phyloP scores from a whole-genome alignment of 2,113 vertebrate genomes.

The Ginglymostoma cirratum region DNA sequence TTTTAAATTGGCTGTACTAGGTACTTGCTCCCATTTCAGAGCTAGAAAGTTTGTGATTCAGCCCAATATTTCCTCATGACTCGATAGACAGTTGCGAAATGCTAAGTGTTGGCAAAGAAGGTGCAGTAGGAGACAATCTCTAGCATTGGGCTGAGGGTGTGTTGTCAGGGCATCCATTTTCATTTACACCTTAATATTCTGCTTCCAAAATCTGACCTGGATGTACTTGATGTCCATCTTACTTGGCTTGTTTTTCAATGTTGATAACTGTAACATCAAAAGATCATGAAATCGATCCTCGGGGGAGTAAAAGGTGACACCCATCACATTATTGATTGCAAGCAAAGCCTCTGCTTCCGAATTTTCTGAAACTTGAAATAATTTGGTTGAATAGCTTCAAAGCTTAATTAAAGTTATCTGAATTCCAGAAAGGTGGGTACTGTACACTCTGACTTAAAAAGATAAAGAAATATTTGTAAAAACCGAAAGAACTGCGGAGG shows the following conservation, averaged over 20 bases:
- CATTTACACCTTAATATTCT: background rate
- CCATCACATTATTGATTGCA: too few relatives aligned
- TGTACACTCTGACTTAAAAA: background rate
- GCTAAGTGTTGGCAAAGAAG: background rate
- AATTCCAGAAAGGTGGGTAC: background rate
- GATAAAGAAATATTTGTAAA: background rate
- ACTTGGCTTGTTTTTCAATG: background rate
- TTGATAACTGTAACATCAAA: background rate
- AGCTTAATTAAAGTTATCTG: background rate
- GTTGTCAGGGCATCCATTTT: background rate
- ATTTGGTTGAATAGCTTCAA: background rate
- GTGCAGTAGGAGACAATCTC: background rate
- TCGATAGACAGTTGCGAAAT: background rate
- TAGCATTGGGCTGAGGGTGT: background rate
- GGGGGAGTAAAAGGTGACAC: background rate
- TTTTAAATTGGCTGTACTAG: background rate
- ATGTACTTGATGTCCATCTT: background rate
- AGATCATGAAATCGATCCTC: background rate
- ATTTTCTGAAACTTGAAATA: background rate
- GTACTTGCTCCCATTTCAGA: background rate
- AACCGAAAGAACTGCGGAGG: too few relatives aligned
- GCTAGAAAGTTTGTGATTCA: background rate
- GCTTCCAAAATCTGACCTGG: background rate
- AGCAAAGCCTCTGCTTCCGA: background rate
- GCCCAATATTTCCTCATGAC: background rate